These are phyloP conservation scores for Cercopithecus hamlyni DNA, from an alignment of 2,797 vertebrate species.

Conservation along the genomic window DNA sequence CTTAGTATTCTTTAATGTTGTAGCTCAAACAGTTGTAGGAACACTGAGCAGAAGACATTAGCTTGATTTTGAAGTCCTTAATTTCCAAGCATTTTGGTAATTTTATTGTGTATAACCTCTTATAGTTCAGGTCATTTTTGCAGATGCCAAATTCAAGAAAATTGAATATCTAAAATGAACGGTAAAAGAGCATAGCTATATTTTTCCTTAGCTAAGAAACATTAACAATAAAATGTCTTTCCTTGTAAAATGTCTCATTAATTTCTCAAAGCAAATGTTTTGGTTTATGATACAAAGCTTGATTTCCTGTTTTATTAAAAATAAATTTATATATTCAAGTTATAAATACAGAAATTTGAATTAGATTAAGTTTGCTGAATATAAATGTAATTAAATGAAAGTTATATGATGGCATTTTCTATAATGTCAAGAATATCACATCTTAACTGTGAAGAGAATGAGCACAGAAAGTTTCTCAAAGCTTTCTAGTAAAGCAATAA, in stretches of 20 bases:
- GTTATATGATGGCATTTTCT: conserved; percentile 53
- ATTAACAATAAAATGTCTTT: conserved; percentile 91
- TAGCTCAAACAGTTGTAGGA: conserved; percentile 40
- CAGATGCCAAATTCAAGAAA: conserved; percentile 86
- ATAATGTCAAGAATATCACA: not conserved
- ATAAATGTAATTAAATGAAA: conserved; percentile 68
- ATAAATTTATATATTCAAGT: conserved; percentile 78
- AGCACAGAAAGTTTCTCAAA: conserved; percentile 19
- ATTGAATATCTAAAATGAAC: conserved; percentile 92
- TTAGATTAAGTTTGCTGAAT: conserved; percentile 58
- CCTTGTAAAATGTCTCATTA: conserved; percentile 90
- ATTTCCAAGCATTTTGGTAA: conserved; percentile 90
- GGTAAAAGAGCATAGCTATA: conserved; percentile 88
- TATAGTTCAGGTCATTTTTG: conserved; percentile 91
- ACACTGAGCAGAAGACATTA: conserved; percentile 64
- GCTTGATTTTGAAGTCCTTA: conserved; percentile 88
- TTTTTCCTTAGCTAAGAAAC: conserved; percentile 89
- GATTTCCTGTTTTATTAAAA: conserved; percentile 87
- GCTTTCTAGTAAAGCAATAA: not conserved
- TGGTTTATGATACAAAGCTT: conserved; percentile 86
- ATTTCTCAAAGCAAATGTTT: conserved; percentile 87
- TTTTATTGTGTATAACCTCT: conserved; percentile 92
- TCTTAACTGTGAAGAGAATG: conserved; percentile 9
- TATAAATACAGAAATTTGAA: conserved; percentile 76
- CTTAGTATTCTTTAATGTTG: not conserved